Percentiles rank a stretch among this genome's conserved stretches.
These are phyloP conservation scores for Lasiurus borealis DNA, from an alignment of 2,113 vertebrate genomes.

Conservation along the genomic window DNA sequence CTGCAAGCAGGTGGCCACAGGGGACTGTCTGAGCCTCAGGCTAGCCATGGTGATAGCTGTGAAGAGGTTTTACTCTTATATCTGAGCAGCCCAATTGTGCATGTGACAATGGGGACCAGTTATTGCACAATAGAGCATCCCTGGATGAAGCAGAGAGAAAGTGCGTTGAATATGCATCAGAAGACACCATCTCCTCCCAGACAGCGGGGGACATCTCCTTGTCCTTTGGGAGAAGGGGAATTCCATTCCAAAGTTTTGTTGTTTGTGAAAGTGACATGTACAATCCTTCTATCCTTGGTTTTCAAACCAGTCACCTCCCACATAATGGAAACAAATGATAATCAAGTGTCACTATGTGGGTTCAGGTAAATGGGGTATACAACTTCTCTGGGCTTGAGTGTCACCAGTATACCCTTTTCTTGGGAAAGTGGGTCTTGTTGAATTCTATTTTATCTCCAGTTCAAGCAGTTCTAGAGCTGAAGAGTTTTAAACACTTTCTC, in stretches of 20 bases:
- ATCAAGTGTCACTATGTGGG: background rate
- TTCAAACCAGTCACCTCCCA: background rate
- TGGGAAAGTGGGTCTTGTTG: background rate
- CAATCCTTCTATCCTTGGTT: background rate
- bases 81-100: conserved; percentile 74
- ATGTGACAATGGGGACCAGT: conserved; percentile 71
- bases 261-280: background rate
- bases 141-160: background rate
- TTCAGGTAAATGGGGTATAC: accelerated
- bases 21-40: background rate
- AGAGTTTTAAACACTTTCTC: background rate
- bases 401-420: background rate
- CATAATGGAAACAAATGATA: background rate
- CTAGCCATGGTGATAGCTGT: conserved; percentile 63
- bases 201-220: conserved; percentile 4
- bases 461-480: background rate
- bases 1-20: conserved; percentile 54
- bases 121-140: conserved; percentile 69
- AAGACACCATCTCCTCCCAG: background rate
- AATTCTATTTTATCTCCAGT: background rate
- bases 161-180: conserved; percentile 50
- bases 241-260: background rate
- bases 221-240: background rate
- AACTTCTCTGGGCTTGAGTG: background rate
- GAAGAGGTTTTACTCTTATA: conserved; percentile 76